phyloP scores from a whole-genome alignment of 2,888 invertebrate genomes.

The Hirudinaria manillensis region DNA sequence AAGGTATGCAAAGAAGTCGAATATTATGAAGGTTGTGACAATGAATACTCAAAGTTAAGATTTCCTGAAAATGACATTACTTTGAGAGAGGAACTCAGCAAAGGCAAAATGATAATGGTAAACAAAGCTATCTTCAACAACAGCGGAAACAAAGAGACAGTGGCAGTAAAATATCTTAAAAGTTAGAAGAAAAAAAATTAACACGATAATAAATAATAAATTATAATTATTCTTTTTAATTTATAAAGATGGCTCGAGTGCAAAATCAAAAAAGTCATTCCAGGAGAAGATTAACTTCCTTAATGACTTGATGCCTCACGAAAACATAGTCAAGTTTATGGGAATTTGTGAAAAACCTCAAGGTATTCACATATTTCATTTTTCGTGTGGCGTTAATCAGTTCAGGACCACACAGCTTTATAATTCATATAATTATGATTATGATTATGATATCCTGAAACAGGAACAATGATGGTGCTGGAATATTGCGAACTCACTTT shows the following conservation, averaged over 20 bases:
- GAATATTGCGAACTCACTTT: slow-evolving; percentile 30
- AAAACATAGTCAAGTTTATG: slow-evolving; percentile 21
- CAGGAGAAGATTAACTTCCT: background rate
- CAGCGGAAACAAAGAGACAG: slow-evolving; percentile 5
- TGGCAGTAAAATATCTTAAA: slow-evolving; percentile 27
- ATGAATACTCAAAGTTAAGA: slow-evolving; percentile 10
- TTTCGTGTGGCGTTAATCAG: background rate
- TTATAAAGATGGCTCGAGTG: background rate
- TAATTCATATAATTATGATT: background rate
- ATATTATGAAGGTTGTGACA: slow-evolving; percentile 3
- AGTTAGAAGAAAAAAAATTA: background rate
- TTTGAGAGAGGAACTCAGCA: slow-evolving; percentile 4
- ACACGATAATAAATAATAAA: background rate
- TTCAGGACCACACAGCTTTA: background rate
- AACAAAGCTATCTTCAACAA: slow-evolving; percentile 6
- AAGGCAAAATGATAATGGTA: slow-evolving; percentile 14
- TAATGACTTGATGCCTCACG: background rate
- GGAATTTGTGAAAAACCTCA: background rate
- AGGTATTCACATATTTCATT: background rate
- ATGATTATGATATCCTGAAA: too few species aligned
- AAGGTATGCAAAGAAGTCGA: background rate
- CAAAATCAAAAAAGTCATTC: background rate
- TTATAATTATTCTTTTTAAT: background rate
- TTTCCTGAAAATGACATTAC: slow-evolving; percentile 10
- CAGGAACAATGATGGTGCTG: slow-evolving; percentile 30